phyloP scores from a whole-genome alignment of 2,113 vertebrate genomes.

The Chroicocephalus ridibundus region DNA sequence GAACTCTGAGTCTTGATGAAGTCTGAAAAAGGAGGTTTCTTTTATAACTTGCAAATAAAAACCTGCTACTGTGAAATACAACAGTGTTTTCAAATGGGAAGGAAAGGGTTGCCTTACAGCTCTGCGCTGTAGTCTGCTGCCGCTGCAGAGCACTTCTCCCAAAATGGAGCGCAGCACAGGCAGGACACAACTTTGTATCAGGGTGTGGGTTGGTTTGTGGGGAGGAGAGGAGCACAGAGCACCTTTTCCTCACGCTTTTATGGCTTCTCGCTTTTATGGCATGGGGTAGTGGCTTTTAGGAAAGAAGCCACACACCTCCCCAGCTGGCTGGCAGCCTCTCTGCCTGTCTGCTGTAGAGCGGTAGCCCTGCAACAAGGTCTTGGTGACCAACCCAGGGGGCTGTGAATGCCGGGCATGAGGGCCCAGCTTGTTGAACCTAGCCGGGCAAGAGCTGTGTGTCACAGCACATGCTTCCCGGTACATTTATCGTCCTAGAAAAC shows the following conservation, averaged over 20 bases:
- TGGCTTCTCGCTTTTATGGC: not conserved
- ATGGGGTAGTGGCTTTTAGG: not conserved
- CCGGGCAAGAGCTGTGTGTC: not conserved
- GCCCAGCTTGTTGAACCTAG: not conserved
- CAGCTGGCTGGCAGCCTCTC: not conserved
- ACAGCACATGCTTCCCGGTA: not conserved
- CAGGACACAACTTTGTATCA: not conserved
- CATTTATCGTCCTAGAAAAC: not conserved
- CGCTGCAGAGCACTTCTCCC: not conserved
- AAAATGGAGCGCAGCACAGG: not conserved
- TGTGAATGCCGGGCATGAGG: not conserved
- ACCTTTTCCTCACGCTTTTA: not conserved
- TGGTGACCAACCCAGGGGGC: not conserved
- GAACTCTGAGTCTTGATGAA: not conserved
- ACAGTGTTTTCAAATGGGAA: not conserved
- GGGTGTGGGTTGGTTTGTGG: not conserved
- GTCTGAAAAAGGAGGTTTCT: constrained; percentile 25
- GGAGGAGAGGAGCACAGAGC: not conserved
- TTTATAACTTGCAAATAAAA: constrained; percentile 23
- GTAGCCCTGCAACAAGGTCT: not conserved
- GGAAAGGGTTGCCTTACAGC: not conserved
- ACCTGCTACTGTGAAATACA: not conserved
- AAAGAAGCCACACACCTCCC: not conserved
- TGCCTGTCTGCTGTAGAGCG: not conserved
- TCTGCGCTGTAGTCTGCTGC: not conserved